Conservation (phyloP, 2,797 vertebrate genomes). For the Orestias chungarensis region DNA sequence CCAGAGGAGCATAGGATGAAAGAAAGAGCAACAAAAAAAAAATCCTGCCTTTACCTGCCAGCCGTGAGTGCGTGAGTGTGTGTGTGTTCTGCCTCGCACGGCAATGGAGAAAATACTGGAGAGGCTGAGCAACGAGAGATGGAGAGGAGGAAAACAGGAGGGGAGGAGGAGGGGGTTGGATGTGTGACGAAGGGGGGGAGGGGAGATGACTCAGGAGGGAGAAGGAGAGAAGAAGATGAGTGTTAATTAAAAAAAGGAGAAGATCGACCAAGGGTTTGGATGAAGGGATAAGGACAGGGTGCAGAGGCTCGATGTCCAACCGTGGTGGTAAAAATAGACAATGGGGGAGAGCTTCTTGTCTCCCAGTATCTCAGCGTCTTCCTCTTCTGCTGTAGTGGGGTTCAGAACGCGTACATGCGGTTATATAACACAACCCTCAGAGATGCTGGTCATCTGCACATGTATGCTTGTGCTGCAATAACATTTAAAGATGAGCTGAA, state of each 20-base stretch:
- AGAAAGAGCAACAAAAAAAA: slow-evolving; percentile 44
- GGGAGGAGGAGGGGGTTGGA: slow-evolving; percentile 43
- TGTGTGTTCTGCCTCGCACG: slow-evolving; percentile 64
- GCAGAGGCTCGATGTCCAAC: slow-evolving; percentile 44
- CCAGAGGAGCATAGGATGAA: slow-evolving; percentile 21
- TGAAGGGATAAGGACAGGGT: slow-evolving; percentile 60
- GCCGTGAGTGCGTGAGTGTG: slow-evolving; percentile 61
- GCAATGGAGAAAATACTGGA: slow-evolving; percentile 72
- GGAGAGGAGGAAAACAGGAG: slow-evolving; percentile 44
- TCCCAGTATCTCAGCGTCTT: slow-evolving; percentile 21
- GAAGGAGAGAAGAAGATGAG: slow-evolving; percentile 65
- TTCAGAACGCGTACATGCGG: slow-evolving; percentile 37
- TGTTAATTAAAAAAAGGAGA: slow-evolving; percentile 65
- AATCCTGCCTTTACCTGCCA: slow-evolving; percentile 74
- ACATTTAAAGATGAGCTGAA: not conserved
- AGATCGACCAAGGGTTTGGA: slow-evolving; percentile 50
- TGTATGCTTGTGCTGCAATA: not conserved
- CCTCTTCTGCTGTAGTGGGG: slow-evolving; percentile 60
- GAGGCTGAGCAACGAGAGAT: slow-evolving; percentile 41
- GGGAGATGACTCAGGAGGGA: slow-evolving; percentile 76
- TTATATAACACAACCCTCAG: slow-evolving; percentile 62
- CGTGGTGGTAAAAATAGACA: slow-evolving; percentile 69
- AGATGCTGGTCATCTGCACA: slow-evolving; percentile 16
- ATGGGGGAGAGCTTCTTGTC: slow-evolving; percentile 34
- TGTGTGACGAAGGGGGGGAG: slow-evolving; percentile 66